Base-by-base conservation (phyloP, 30 jellyfish, hydroid and myxozoan genomes). In the Hydractinia symbiolongicarpus region DNA sequence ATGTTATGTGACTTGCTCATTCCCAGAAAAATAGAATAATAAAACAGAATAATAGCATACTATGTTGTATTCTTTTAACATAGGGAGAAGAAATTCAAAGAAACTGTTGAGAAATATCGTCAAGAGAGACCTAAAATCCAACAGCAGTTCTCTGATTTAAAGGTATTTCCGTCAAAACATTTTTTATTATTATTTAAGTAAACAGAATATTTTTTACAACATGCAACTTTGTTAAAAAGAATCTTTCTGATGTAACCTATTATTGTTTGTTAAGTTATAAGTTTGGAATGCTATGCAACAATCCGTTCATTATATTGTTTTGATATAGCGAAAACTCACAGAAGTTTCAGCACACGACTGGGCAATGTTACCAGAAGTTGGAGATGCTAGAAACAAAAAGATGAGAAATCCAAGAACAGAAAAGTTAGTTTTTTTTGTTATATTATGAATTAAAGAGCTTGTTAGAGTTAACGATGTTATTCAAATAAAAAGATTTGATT, bases 91-190 rank as follows among this genome's bases (percentile, higher is more conserved):
- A 66, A 74, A 77, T 84, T 91, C 16, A 94, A 94, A 82, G 97
- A 94, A 77, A 95, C 95, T 79, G 88, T 94, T 55, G 97, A 94
- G 81, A 89, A 94, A 75, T 94, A 88, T 67, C 93, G 99, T n/a
- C 95, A 88, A 72, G 97, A 94, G 69, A 81, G 99, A 60, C 99
- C 99, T n/a, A 94, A 94, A 79, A 94, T 94, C 54, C 99, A 94
- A 61, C 99, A 94, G 61, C 97, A 88, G 67, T 94, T 94, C 74
- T 88, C 97, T 30, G 99, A 94, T 61, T 81, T 94, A n/a, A 94
- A 94, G 92, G 99, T 93, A 78, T 17, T 61, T 9, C 44, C 44
- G 44, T 30, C 44, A 30, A 0, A 30, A 30, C 44, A 30, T 30
- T 11, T 58, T 13, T 17, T 13, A 11, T 58, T 13, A 58, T 58